These are phyloP conservation scores for Plagodis pulveraria DNA, from an alignment of 2,888 invertebrate genomes.

Conservation along the genomic window DNA sequence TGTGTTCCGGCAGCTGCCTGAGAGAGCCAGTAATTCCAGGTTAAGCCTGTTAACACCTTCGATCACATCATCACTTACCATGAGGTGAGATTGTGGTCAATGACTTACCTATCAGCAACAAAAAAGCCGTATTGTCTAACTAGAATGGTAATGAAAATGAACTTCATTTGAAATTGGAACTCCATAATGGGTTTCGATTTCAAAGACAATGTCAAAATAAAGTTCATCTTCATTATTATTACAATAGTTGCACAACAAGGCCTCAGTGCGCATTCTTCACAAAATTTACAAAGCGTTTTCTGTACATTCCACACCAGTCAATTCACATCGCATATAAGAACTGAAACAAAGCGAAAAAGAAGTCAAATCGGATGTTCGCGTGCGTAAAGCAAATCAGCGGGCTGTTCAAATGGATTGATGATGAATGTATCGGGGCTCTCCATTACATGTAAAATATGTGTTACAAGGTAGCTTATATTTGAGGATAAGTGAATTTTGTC, in stretches of 20 bases:
- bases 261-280: too few species aligned
- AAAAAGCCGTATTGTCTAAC: too few species aligned
- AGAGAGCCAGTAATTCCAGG: too few species aligned
- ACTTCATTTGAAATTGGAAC: too few species aligned
- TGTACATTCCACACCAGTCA: slow-evolving; percentile 20
- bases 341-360: slow-evolving; percentile 50
- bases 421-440: slow-evolving; percentile 52
- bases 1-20: too few species aligned
- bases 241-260: too few species aligned
- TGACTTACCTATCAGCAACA: too few species aligned
- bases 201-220: too few species aligned
- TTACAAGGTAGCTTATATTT: slow-evolving; percentile 10
- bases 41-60: too few species aligned
- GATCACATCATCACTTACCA: too few species aligned
- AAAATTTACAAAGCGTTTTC: background rate
- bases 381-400: slow-evolving; percentile 63
- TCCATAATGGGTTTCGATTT: background rate
- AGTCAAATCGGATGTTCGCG: slow-evolving; percentile 62
- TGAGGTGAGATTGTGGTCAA: too few species aligned
- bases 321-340: slow-evolving; percentile 33
- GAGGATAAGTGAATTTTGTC: slow-evolving; percentile 3
- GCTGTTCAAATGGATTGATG: slow-evolving; percentile 59
- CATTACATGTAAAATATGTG: slow-evolving; percentile 24
- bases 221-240: background rate
- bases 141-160: background rate